Evolutionary conservation across 2,888 invertebrate species (phyloP).

Genomic region (Rhamphomyia laevipes): DNA sequence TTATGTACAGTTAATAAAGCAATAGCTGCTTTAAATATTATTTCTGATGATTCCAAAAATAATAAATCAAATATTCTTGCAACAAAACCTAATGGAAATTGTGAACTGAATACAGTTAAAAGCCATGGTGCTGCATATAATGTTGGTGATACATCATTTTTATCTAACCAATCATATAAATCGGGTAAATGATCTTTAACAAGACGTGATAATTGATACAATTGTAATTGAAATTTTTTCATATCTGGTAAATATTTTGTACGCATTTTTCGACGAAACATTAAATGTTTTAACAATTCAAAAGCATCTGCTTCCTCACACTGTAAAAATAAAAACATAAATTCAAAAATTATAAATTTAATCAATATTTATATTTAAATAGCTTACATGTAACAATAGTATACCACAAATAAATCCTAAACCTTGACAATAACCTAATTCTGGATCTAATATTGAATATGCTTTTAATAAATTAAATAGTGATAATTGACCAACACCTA

Average conservation of each 20-base stretch:
- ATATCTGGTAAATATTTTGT: conserved; percentile 90
- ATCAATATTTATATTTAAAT: neutral
- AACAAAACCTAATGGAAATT: conserved; percentile 92
- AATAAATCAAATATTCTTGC: conserved; percentile 86
- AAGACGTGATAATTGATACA: conserved; percentile 87
- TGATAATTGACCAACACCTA: conserved; percentile 87
- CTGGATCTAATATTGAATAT: conserved; percentile 85
- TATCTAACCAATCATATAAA: conserved; percentile 74
- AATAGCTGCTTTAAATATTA: conserved; percentile 81
- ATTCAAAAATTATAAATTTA: neutral
- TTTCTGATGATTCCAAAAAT: conserved; percentile 80
- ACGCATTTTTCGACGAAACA: conserved; percentile 80
- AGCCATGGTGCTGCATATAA: conserved; percentile 97
- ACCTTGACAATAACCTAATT: conserved; percentile 95
- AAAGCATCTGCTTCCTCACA: conserved; percentile 90
- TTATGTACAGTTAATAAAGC: conserved; percentile 74
- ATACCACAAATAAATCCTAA: conserved; percentile 93
- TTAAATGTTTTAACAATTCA: conserved; percentile 72
- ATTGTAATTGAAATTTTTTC: conserved; percentile 77
- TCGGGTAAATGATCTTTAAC: conserved; percentile 79
- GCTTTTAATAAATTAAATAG: conserved; percentile 92
- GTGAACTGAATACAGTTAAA: conserved; percentile 78
- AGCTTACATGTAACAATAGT: conserved; percentile 78
- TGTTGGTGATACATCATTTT: conserved; percentile 84
- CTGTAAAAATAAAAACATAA: conserved; percentile 42